Evolutionary conservation across 2,113 vertebrate species (phyloP).

Genomic region (Ginglymostoma cirratum): DNA sequence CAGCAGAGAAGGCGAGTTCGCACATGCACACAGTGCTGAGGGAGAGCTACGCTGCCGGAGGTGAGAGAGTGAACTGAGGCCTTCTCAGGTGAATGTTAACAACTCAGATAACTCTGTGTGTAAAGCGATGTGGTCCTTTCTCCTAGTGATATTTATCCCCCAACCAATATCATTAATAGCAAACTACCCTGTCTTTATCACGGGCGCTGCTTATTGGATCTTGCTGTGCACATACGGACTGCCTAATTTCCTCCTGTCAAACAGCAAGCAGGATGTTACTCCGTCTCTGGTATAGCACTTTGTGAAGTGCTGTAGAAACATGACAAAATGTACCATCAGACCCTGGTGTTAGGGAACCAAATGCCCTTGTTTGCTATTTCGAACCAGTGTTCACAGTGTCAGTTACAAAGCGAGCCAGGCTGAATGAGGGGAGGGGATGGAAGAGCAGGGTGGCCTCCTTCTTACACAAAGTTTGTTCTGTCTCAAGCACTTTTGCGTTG

Average conservation of each 20-base stretch:
- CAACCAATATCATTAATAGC: not conserved
- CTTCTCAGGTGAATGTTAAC: no score
- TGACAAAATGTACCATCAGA: not conserved
- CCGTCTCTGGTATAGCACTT: not conserved
- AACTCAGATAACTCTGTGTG: not conserved
- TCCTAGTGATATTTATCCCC: not conserved
- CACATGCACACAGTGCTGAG: not conserved
- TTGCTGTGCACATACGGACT: not conserved
- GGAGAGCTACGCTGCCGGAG: not conserved
- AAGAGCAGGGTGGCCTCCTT: not conserved
- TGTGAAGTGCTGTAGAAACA: not conserved
- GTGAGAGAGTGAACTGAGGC: not conserved
- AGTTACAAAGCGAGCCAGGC: constrained; percentile 14
- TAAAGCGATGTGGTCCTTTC: not conserved
- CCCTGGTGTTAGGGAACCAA: not conserved
- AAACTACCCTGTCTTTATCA: not conserved
- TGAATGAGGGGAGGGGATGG: not conserved
- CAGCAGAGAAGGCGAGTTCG: not conserved
- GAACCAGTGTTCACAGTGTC: not conserved
- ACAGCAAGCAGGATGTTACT: not conserved
- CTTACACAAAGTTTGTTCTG: constrained; percentile 33
- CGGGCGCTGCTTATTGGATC: not conserved
- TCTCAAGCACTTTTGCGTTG: not conserved
- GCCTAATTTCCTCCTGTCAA: not conserved
- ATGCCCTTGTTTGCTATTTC: not conserved